Base-by-base conservation (phyloP, 2,797 vertebrate genomes). In the Siniperca scherzeri region DNA sequence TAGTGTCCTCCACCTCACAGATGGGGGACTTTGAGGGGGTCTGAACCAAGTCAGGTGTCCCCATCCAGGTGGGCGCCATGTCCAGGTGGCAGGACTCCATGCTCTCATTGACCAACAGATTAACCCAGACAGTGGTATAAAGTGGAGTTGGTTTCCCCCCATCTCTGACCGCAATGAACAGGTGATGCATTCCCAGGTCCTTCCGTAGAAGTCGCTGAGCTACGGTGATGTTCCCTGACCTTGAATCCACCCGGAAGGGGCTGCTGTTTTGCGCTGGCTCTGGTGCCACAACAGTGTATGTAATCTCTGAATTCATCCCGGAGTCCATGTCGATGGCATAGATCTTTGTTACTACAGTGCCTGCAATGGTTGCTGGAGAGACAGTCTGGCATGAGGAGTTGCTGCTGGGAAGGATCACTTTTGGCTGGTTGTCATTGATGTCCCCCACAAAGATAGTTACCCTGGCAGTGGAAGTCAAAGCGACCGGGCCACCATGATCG, bases 361-460 rank as follows among this genome's bases (percentile, higher is more conserved):
- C 96, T 3, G 88, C 68, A 2, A 30, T 57, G 3, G 95, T 95
- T 67, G 77, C 73, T 0, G 93, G 93, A 5, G 95, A 88, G 64
- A 97, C 84, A 1, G 93, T 93, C 53, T 95, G 83, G 80, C 96
- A 97, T 1, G 97, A 95, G 56, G 92, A 90, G 83, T 97, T 97
- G 86, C 91, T 96, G 87, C 91, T 92, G 36, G 96, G 96, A 46
- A 96, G 89, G 77, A 97, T 91, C 44, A 97, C 95, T 80, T 94
- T 91, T 42, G 96, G 97, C 73, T 84, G 85, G 78, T 97, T 97
- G 92, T 97, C 96, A 81, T 97, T 97, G 78, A 97, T 84, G 81
- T 97, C 96, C 83, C 96, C 93, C 46, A 97, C 92, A 83, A 95
- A 96, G 77, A 97, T 59, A 0, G 94, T 95, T 4, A 97, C 92